Evolutionary conservation across 2,113 vertebrate species (phyloP).

Genomic region (Lathamus discolor): DNA sequence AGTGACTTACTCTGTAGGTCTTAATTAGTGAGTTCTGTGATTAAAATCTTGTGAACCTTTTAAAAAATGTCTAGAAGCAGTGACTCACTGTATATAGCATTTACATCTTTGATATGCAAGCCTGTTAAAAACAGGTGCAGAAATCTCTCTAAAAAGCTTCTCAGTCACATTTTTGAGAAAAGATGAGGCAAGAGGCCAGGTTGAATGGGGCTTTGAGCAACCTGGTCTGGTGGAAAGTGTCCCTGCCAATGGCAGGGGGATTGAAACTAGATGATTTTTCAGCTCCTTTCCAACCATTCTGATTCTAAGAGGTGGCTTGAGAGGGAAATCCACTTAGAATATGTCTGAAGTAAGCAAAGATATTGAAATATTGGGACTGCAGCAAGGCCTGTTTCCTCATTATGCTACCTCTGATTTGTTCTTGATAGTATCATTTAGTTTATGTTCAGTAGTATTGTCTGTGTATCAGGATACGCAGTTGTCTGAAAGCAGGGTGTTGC

Average conservation of each 20-base stretch:
- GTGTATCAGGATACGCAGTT: neutral
- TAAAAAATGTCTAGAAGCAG: neutral
- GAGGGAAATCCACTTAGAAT: neutral
- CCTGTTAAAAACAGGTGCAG: neutral
- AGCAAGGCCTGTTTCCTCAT: neutral
- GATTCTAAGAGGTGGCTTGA: neutral
- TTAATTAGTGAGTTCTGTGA: conserved; percentile 30
- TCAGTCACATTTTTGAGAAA: neutral
- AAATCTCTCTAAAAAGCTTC: neutral
- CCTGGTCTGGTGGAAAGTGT: neutral
- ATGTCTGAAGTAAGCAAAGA: neutral
- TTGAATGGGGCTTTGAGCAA: neutral
- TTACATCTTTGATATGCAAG: neutral
- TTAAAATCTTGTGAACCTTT: conserved; percentile 38
- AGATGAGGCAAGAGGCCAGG: neutral
- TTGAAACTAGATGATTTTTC: neutral
- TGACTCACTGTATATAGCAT: neutral
- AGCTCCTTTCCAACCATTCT: neutral
- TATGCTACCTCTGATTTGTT: neutral
- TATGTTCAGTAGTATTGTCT: neutral
- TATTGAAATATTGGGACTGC: neutral
- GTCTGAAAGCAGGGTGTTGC: neutral
- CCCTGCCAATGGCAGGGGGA: neutral
- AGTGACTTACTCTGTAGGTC: conserved; percentile 21
- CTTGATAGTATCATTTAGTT: neutral